Base-by-base conservation (phyloP, 2,888 invertebrate species). In the Onthophagus sagittarius region DNA sequence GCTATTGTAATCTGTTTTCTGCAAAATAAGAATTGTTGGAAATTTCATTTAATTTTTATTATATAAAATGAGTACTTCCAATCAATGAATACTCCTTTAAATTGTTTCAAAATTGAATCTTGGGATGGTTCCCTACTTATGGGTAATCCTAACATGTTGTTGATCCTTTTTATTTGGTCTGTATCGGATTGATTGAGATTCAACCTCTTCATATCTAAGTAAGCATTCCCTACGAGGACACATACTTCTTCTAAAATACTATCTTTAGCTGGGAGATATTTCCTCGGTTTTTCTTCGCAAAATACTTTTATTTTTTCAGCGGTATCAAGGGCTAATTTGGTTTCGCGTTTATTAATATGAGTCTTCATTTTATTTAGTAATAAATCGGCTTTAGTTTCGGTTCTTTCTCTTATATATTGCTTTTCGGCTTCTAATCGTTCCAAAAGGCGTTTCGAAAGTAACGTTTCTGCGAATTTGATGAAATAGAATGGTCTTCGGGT, bases 401-500 rank as follows among this genome's bases (percentile, higher is more conserved):
- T 79, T n/a, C 82, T 80, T 5, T 80, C 78, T 75, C 85, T 83
- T 63, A 81, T 80, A 13, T 79, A 79, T 31, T 81, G 75, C 69
- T 82, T 78, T 74, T 82, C 83, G 23, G 84, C 81, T 62, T 79
- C 77, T 31, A 82, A 82, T 7, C 85, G 77, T 11, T 75, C 77
- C 69, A 78, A 77, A 32, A 83, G 79, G 11, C 82, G 81, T 1
- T 84, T 83, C 0, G 85, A 80, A 32, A 79, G 70, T 0, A 83
- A 77, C 15, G 77, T 81, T 75, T 84, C 84, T 73, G 82, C 82
- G 71, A 83, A 86, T 74, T 85, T 83, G 11, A 85, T 83, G 63
- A 83, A 83, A 77, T 88, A 88, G 69, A 87, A 83, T 0, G 88
- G 88, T 73, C 83, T 81, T 7, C 87, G 79, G 1, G 83, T 83